Evolutionary conservation across 2,888 invertebrate species (phyloP).

Genomic region (Philopedon plagiatum): DNA sequence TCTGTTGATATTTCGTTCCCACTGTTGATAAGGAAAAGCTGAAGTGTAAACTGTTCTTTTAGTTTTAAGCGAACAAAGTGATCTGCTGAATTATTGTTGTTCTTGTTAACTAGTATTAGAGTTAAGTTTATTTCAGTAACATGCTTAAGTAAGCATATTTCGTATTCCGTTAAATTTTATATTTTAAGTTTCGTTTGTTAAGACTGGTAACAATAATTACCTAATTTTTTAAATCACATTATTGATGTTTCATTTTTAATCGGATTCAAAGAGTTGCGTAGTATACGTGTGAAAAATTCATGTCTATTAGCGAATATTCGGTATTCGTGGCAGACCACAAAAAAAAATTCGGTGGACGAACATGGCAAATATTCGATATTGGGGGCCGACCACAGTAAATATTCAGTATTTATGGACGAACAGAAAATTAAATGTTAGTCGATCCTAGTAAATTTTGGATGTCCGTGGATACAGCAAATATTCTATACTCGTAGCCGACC

Average conservation of each 20-base stretch:
- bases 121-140: constrained; percentile 11
- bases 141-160: not conserved
- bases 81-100: constrained; percentile 16
- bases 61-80: constrained; percentile 14
- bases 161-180: constrained; percentile 1
- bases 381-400: too few relatives aligned
- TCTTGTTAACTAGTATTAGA: constrained; percentile 27
- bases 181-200: constrained; percentile 20
- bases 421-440: too few relatives aligned
- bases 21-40: not conserved
- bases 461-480: too few relatives aligned
- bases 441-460: too few relatives aligned
- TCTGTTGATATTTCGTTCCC: not conserved
- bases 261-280: too few relatives aligned
- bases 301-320: too few relatives aligned
- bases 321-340: too few relatives aligned
- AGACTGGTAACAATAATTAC: constrained; percentile 33
- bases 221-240: constrained; percentile 15
- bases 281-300: too few relatives aligned
- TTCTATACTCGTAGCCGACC: too few relatives aligned
- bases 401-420: too few relatives aligned
- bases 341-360: too few relatives aligned
- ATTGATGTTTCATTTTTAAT: not conserved
- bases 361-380: too few relatives aligned
- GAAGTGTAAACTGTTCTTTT: not conserved